Percentiles rank a stretch among this genome's conserved stretches.
Conservation (phyloP, 2,797 vertebrate species). For the Anolis apletophallus region DNA sequence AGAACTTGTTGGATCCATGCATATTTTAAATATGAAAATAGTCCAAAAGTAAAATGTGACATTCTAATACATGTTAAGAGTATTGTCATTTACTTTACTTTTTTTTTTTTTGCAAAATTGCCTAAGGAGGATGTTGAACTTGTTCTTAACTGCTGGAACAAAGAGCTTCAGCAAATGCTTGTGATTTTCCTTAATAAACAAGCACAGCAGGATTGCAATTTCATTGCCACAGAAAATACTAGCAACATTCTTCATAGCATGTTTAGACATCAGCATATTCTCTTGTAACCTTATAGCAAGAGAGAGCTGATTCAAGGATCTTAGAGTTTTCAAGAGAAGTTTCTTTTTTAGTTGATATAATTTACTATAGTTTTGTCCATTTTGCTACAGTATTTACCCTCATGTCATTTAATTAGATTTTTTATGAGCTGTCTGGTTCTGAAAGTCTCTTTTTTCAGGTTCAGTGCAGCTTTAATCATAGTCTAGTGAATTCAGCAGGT, state of each 20-base stretch:
- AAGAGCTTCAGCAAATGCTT: slow-evolving; percentile 64
- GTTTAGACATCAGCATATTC: slow-evolving; percentile 59
- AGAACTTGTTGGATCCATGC: slow-evolving; percentile 35
- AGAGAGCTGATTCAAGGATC: slow-evolving; percentile 27
- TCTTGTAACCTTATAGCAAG: slow-evolving; percentile 49
- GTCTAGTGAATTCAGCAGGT: slow-evolving; percentile 57
- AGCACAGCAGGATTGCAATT: slow-evolving; percentile 58
- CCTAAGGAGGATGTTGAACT: slow-evolving; percentile 38
- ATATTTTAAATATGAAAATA: slow-evolving; percentile 49
- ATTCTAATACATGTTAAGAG: slow-evolving; percentile 14
- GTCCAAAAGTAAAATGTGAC: slow-evolving; percentile 9
- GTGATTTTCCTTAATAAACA: slow-evolving; percentile 60
- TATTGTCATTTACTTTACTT: slow-evolving; percentile 31
- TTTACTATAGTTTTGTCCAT: slow-evolving; percentile 12
- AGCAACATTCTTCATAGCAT: slow-evolving; percentile 53
- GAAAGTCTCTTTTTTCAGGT: slow-evolving; percentile 40
- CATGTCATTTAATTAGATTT: slow-evolving; percentile 34
- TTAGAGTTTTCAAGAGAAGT: slow-evolving; percentile 24
- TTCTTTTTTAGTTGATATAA: slow-evolving; percentile 2
- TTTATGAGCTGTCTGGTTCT: slow-evolving; percentile 20
- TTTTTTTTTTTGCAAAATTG: slow-evolving; percentile 50
- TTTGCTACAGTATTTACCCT: slow-evolving; percentile 37
- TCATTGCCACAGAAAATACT: slow-evolving; percentile 61
- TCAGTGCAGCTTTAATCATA: slow-evolving; percentile 42
- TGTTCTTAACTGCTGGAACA: slow-evolving; percentile 60